Evolutionary conservation across 2,888 invertebrate species (phyloP).

Genomic region (Caenorhabditis becei): DNA sequence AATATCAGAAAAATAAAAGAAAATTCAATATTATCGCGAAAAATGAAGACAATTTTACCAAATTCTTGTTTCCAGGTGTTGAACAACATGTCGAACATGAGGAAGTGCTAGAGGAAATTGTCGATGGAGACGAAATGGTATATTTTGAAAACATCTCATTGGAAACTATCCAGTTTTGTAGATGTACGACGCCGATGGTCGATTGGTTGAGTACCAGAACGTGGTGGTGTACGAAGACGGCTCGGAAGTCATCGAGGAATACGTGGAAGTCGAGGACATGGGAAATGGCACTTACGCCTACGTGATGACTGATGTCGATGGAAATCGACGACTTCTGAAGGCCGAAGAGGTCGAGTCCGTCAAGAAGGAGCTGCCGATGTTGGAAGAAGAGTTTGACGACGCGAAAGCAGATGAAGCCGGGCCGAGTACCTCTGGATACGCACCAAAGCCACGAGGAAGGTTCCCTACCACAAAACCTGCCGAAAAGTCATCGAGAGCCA

Average conservation of each 20-base stretch:
- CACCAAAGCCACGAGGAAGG: conserved; percentile 22
- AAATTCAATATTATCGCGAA: not conserved
- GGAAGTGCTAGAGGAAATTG: conserved; percentile 44
- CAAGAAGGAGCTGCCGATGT: conserved; percentile 18
- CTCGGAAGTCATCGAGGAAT: conserved; percentile 43
- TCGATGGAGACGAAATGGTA: conserved; percentile 37
- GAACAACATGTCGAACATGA: conserved; percentile 30
- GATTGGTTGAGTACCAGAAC: conserved; percentile 22
- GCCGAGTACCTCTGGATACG: conserved; percentile 10
- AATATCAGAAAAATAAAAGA: not conserved
- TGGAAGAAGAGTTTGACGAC: conserved; percentile 16
- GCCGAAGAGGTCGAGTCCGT: conserved; percentile 25
- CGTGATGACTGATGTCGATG: conserved; percentile 38
- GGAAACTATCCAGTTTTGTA: conserved; percentile 7
- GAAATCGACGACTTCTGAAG: conserved; percentile 39
- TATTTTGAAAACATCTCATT: conserved; percentile 1
- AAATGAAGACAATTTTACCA: too few species aligned
- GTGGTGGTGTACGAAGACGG: conserved; percentile 44
- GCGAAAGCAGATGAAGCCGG: conserved; percentile 1
- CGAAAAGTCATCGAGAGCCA: not conserved
- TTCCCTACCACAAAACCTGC: not conserved
- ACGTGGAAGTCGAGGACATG: conserved; percentile 39
- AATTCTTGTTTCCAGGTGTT: conserved; percentile 17
- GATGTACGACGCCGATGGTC: conserved; percentile 42
- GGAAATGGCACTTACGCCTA: conserved; percentile 28